Percentiles rank a stretch among this genome's conserved stretches.
Evolutionary conservation across 2,797 vertebrate genomes (phyloP).

Genomic region (Falco berigora): DNA sequence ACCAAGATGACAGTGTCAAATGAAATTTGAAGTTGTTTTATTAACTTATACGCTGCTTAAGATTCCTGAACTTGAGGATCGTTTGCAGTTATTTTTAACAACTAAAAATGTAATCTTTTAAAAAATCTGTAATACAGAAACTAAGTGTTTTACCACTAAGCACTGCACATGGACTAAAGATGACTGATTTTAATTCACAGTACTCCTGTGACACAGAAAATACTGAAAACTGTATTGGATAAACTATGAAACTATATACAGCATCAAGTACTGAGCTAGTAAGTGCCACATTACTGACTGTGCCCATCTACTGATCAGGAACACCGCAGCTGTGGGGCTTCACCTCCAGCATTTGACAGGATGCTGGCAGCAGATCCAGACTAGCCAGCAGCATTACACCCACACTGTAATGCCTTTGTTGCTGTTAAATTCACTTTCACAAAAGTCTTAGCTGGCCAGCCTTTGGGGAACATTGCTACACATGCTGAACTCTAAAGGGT

Average conservation of each 20-base stretch:
- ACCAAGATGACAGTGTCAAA: not conserved
- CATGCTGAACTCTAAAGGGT: not conserved
- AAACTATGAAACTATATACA: not conserved
- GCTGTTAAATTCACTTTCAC: not conserved
- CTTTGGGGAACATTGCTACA: not conserved
- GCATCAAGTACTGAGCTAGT: not conserved
- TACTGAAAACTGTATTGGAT: not conserved
- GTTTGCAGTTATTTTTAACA: not conserved
- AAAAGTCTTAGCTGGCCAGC: not conserved
- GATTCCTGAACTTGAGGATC: not conserved
- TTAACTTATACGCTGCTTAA: not conserved
- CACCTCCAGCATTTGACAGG: not conserved
- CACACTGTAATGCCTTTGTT: fast-evolving
- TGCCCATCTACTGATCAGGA: not conserved
- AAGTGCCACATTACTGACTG: not conserved
- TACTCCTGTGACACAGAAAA: not conserved
- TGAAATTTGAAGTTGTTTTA: not conserved
- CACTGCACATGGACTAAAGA: fast-evolving
- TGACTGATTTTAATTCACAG: not conserved
- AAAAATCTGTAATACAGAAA: not conserved
- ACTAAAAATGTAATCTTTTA: not conserved
- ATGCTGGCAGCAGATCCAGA: not conserved
- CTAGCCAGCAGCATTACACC: not conserved
- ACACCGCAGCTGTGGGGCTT: not conserved
- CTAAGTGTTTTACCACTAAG: not conserved